Evolutionary conservation across 2,113 vertebrate species (phyloP).

Genomic region (Passer domesticus): DNA sequence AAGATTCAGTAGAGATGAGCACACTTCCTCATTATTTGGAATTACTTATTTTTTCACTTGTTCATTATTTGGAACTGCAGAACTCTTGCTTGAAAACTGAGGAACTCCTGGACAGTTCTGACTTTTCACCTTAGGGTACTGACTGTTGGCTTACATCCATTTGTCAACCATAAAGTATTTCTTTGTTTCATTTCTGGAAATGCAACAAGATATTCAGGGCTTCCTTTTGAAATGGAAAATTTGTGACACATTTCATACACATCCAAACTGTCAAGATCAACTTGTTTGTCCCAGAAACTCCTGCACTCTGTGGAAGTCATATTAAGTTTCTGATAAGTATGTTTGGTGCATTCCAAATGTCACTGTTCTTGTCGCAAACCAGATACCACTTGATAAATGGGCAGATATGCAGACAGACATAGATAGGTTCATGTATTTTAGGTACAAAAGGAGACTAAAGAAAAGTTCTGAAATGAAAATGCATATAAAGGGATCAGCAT

Average conservation of each 20-base stretch:
- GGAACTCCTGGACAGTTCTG: slow-evolving; percentile 39
- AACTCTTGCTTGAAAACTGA: slow-evolving; percentile 44
- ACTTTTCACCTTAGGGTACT: slow-evolving; percentile 70
- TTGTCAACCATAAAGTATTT: slow-evolving; percentile 45
- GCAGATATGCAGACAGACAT: neutral
- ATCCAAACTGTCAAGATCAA: slow-evolving; percentile 54
- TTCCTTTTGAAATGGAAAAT: slow-evolving; percentile 67
- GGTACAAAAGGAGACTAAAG: neutral
- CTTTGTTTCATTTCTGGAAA: slow-evolving; percentile 70
- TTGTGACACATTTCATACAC: slow-evolving; percentile 62
- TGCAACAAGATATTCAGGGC: slow-evolving; percentile 59
- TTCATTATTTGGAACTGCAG: slow-evolving; percentile 39
- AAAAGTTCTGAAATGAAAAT: neutral
- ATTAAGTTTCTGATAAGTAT: slow-evolving; percentile 60
- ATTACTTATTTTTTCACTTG: slow-evolving; percentile 27
- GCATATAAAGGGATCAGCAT: neutral
- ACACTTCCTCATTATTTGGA: neutral
- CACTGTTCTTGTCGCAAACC: neutral
- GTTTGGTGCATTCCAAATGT: slow-evolving; percentile 25
- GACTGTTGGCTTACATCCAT: slow-evolving; percentile 62
- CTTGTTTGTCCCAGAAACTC: slow-evolving; percentile 56
- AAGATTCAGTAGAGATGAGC: neutral
- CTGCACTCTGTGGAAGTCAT: slow-evolving; percentile 13
- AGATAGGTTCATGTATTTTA: neutral
- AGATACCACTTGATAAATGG: slow-evolving; percentile 6